Conservation (phyloP, 37 sponge, comb jelly and placozoan genomes). For the Theonella swinhoei region DNA sequence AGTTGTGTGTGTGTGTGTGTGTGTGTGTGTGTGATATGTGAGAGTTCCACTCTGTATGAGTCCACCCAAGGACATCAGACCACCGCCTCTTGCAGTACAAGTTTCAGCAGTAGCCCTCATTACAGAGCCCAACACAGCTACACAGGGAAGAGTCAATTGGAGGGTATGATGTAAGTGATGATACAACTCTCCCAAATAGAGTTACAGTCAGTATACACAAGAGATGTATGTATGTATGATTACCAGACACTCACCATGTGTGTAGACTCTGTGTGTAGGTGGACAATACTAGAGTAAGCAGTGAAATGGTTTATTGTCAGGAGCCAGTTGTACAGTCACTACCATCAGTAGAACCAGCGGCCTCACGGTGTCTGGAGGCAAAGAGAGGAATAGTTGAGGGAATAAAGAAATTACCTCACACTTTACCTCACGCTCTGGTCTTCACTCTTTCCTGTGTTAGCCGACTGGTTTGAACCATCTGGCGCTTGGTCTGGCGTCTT, state of each 20-base stretch:
- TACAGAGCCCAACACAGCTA: neutral
- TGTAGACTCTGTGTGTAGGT: neutral
- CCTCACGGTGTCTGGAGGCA: neutral
- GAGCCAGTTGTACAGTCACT: neutral
- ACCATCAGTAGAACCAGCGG: neutral
- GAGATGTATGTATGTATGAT: no score
- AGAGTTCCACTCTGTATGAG: neutral
- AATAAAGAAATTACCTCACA: no score
- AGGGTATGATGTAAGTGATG: no score
- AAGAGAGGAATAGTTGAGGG: no score
- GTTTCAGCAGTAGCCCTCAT: slow-evolving; percentile 5
- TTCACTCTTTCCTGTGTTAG: no score
- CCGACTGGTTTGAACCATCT: no score
- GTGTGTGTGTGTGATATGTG: no score
- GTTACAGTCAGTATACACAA: no score
- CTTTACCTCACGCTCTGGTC: slow-evolving; percentile 11
- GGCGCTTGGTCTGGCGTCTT: neutral
- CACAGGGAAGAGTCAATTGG: no score
- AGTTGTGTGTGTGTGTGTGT: no score
- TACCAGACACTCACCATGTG: neutral
- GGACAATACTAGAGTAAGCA: no score
- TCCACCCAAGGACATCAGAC: neutral
- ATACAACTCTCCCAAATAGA: no score
- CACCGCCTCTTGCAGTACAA: slow-evolving; percentile 3
- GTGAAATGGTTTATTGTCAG: neutral